Evolutionary conservation across 1,140 invertebrate genomes (phyloP), one percentile per base, ranked within the genome.

Genomic region (Diorhabda carinulata): DNA sequence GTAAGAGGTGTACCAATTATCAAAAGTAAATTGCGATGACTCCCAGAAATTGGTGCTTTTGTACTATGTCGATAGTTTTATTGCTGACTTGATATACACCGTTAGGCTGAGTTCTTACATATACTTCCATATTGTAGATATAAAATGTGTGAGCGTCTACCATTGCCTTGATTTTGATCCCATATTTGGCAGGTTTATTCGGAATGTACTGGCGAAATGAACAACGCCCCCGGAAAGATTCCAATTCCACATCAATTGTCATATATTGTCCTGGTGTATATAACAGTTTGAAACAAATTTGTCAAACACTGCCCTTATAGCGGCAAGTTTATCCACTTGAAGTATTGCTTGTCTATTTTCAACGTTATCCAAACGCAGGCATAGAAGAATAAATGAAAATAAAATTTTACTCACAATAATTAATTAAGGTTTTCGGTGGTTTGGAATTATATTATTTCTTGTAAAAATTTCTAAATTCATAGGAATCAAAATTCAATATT

Each of bases 1-100:
- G 5, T 59, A 59, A 59, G 8, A n/a, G 10, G 58, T 59, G 10
- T 59, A 59, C 58, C 58, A 59, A 59, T 59, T 59, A 62, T 79
- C 80, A 70, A 72, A 73, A 40, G 78, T 81, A 8, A 82, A 70
- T 77, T 79, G 69, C 77, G 72, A 47, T 79, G 8, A 40, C 72
- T 74, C 4, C 76, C 73, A 41, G 64, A 74, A 43, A 78, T 74
- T n/a, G 81, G 69, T 59, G 57, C 41, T 57, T 58, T 62, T 64
- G 10, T 62, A 64, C 62, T 59, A 59, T 25, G 10, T 59, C 58
- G 7, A 59, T 62, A 62, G 61, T 6, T 5, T 40, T 62, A 62
- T 62, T 62, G 61, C 61, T 62, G 25, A 62, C 42, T 42, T 62
- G 25, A 62, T 44, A 42, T 43, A 44, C 41, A 62, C 61, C 61